Percentiles rank a stretch among this genome's conserved stretches.
Conservation (phyloP, 2,113 vertebrate genomes). For the Prionailurus viverrinus region DNA sequence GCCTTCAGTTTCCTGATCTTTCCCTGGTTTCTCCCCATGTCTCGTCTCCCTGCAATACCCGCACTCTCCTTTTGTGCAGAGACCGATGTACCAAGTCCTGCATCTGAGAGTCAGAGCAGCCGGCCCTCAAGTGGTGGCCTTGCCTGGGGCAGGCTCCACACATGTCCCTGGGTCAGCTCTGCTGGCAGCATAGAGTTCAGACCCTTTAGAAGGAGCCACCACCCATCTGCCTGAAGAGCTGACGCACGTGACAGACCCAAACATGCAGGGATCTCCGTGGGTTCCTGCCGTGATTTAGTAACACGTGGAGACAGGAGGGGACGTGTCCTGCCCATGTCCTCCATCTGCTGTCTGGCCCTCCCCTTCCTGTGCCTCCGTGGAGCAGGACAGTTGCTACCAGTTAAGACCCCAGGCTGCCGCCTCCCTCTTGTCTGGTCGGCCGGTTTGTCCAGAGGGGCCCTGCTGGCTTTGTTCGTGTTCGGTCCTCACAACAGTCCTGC, state of each 20-base stretch:
- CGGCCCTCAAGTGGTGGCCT: background rate
- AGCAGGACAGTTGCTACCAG: background rate
- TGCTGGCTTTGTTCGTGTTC: background rate
- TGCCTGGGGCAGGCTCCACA: background rate
- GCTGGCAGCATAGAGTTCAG: background rate
- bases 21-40: background rate
- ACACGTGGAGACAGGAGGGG: background rate
- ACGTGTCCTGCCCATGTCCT: accelerated
- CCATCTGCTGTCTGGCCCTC: background rate
- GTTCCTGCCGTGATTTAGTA: background rate
- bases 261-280: no score
- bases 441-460: background rate
- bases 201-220: background rate
- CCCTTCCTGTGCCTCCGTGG: no score
- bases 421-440: background rate
- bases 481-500: background rate
- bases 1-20: background rate
- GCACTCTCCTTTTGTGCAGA: background rate
- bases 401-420: background rate
- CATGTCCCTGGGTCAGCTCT: background rate
- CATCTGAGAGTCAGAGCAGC: background rate
- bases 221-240: background rate
- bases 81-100: no score
- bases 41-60: background rate
- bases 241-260: background rate